Evolutionary conservation across 2,888 invertebrate species (phyloP).

Genomic region (Leptinotarsa tumamoca): DNA sequence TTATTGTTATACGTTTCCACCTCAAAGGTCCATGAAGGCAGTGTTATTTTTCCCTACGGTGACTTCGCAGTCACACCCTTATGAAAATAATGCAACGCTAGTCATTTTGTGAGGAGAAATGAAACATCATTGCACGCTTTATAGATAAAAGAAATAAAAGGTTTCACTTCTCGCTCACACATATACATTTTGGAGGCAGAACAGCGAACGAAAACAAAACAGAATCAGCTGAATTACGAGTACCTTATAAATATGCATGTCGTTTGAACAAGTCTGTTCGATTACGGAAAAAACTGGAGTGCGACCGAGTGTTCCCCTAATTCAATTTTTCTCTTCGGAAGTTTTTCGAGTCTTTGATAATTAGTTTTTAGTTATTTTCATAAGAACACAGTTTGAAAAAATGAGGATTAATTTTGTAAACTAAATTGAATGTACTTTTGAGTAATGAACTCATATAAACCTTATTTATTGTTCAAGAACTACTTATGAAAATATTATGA

Average conservation of each 20-base stretch:
- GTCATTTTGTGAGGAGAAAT: background rate
- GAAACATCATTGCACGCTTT: background rate
- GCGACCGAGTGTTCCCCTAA: background rate
- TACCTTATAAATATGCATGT: slow-evolving; percentile 15
- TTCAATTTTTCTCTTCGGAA: background rate
- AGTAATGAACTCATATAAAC: background rate
- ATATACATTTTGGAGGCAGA: background rate
- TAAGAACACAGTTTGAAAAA: background rate
- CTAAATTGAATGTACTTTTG: background rate
- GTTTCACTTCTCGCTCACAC: background rate
- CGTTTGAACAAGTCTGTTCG: slow-evolving; percentile 4
- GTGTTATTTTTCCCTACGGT: background rate
- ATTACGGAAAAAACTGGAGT: background rate
- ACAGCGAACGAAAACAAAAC: slow-evolving; percentile 2
- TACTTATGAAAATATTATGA: too few species aligned
- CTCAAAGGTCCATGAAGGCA: background rate
- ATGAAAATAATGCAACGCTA: background rate
- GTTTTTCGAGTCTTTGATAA: background rate
- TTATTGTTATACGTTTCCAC: too few species aligned
- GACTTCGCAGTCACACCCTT: background rate
- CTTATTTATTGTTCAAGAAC: too few species aligned
- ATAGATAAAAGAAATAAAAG: background rate
- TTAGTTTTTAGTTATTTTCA: background rate
- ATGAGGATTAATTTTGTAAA: background rate
- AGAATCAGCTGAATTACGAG: background rate